A percentile compares a stretch with the other conserved stretches of the same genome.
Conservation (phyloP, 2,113 vertebrate species). For the Megalops atlanticus region DNA sequence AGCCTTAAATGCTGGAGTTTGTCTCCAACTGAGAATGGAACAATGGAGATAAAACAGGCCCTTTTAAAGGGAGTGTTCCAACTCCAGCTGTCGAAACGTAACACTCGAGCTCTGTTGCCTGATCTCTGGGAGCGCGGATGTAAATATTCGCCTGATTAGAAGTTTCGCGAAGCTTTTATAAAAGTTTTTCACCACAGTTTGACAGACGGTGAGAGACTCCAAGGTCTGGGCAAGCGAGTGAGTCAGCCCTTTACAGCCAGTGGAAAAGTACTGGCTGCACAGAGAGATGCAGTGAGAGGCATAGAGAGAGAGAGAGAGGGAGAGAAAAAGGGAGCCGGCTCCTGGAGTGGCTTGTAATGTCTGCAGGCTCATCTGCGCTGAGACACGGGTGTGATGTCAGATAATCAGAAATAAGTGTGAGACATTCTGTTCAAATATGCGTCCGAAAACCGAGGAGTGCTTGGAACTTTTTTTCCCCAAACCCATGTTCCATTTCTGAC, state of each 20-base stretch:
- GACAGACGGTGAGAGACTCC: conserved; percentile 23
- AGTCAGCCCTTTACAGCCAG: conserved; percentile 40
- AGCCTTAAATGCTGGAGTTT: not conserved
- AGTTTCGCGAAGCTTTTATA: not conserved
- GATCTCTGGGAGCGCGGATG: not conserved
- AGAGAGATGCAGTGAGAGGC: no score
- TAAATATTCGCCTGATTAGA: not conserved
- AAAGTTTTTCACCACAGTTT: conserved; percentile 40
- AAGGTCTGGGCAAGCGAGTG: conserved; percentile 42
- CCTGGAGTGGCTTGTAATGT: not conserved
- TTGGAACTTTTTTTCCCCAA: not conserved
- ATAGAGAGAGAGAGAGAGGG: conserved; percentile 9
- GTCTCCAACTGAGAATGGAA: not conserved
- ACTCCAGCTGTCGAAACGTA: not conserved
- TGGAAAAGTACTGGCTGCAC: conserved; percentile 65
- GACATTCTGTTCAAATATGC: not conserved
- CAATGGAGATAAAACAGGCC: not conserved
- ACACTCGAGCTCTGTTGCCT: not conserved
- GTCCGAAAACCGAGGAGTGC: not conserved
- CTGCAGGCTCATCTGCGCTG: no score
- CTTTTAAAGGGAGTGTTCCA: not conserved
- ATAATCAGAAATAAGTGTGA: not conserved
- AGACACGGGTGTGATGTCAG: not conserved
- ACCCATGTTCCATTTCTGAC: not conserved
- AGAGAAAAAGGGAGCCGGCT: conserved; percentile 16